Conservation (phyloP, 2,888 invertebrate genomes). For the Drosophila percnosoma region DNA sequence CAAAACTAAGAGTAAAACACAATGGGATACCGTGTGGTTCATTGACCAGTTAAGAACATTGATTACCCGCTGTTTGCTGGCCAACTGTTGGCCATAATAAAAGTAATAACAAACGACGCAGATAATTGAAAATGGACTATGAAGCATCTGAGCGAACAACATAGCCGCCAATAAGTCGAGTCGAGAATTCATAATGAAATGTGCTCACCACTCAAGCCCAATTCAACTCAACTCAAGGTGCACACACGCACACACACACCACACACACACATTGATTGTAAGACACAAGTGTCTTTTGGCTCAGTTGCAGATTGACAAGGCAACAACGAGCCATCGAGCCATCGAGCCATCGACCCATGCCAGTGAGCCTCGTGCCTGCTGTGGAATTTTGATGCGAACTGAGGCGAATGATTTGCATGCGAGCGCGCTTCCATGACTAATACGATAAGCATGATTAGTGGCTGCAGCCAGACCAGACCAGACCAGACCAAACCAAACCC, state of each 20-base stretch:
- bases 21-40: conserved; percentile 62
- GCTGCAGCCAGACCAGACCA: conserved; percentile 15
- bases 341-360: conserved; percentile 49
- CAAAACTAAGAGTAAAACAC: conserved; percentile 57
- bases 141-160: conserved; percentile 49
- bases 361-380: conserved; percentile 34
- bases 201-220: conserved; percentile 25
- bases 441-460: conserved; percentile 81
- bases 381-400: conserved; percentile 74
- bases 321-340: conserved; percentile 32
- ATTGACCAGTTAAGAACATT: conserved; percentile 81
- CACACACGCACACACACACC: conserved; percentile 24
- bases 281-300: conserved; percentile 35
- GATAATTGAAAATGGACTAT: conserved; percentile 80
- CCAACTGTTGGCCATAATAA: conserved; percentile 66
- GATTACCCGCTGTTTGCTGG: conserved; percentile 70
- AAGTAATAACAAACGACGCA: conserved; percentile 79
- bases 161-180: conserved; percentile 54
- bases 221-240: conserved; percentile 41
- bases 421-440: conserved; percentile 75
- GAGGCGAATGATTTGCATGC: conserved; percentile 77
- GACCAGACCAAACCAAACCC: conserved; percentile 1
- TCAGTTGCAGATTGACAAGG: conserved; percentile 70
- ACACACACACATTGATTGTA: conserved; percentile 11
- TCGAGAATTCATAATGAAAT: conserved; percentile 70